Base-by-base conservation (phyloP, 2,113 vertebrate species). In the Microcebus murinus region DNA sequence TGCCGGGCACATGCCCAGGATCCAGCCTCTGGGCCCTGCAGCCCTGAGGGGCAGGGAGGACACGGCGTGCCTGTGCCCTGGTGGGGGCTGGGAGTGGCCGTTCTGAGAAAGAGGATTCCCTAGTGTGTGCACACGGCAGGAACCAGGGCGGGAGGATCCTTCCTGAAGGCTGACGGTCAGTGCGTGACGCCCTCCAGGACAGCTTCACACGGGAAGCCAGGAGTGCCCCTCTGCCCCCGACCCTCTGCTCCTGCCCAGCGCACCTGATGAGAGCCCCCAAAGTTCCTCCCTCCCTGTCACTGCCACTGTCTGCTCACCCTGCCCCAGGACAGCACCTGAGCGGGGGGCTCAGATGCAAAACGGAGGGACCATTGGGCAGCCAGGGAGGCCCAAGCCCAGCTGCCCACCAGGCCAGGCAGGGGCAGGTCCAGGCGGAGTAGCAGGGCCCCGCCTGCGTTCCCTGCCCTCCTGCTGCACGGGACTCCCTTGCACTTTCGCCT, bases 401-500 rank as follows among this genome's bases (percentile, higher is more conserved):
- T 29, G 18, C 12, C 6, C 7, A 29, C 39, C 5, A 4, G 61
- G 55, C 29, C 29, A 23, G 23, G 21, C 15, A 6, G 1, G 25
- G 29, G 25, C 39, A 71, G 63, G 8, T 12, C 1, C 48, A 27
- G 21, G 13, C 8, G 0, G 59, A 29, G 59, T 0, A 6, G 2
- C 6, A 12, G 50, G 29, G n/a, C 2, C 21, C 0, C 0, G 7
- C 10, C 29, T 15, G 11, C 65, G 8, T 21, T 4, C 39, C 48
- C 31, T 21, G 36, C 1, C 50, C 55, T 23, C 17, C 29, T 34
- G 15, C 10, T 36, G n/a, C 1, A 7, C 4, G 17, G 42, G 7
- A 39, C 20, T 73, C 61, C 68, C 25, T 2, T 59, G 34, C 15
- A 25, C 57, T 27, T 31, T 12, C 36, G 4, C 27, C 36, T 59